Evolutionary conservation across 2,113 vertebrate species (phyloP).

Genomic region (Pampusana beccarii): DNA sequence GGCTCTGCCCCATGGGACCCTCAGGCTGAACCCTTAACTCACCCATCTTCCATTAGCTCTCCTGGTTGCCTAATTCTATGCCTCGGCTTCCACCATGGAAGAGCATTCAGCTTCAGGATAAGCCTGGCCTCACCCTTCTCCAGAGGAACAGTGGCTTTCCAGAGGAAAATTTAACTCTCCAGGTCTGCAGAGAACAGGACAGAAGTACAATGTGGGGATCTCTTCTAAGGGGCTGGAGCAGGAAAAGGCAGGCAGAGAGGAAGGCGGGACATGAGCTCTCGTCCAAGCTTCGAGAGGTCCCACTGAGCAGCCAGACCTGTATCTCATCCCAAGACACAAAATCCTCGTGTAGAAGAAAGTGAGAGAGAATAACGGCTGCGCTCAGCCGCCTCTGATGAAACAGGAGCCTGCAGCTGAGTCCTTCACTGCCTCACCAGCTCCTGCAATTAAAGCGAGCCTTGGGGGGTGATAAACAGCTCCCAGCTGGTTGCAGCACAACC

Average conservation of each 20-base stretch:
- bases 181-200: not conserved
- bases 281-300: not conserved
- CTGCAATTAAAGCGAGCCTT: not conserved
- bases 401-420: not conserved
- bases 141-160: not conserved
- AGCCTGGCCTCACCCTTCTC: not conserved
- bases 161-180: not conserved
- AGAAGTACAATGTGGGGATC: not conserved
- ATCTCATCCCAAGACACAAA: not conserved
- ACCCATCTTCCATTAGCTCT: not conserved
- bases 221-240: not conserved
- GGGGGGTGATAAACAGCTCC: not conserved
- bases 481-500: not conserved
- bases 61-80: not conserved
- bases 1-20: not conserved
- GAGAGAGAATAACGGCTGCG: not conserved
- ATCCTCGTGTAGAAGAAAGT: accelerated
- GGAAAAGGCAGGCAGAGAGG: not conserved
- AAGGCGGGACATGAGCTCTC: accelerated
- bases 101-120: not conserved
- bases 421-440: not conserved
- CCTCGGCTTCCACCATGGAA: not conserved
- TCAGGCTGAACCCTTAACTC: not conserved
- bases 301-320: not conserved
- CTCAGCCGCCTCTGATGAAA: not conserved